Conservation (phyloP, 2,888 invertebrate species). For the Xestia sexstrigata region DNA sequence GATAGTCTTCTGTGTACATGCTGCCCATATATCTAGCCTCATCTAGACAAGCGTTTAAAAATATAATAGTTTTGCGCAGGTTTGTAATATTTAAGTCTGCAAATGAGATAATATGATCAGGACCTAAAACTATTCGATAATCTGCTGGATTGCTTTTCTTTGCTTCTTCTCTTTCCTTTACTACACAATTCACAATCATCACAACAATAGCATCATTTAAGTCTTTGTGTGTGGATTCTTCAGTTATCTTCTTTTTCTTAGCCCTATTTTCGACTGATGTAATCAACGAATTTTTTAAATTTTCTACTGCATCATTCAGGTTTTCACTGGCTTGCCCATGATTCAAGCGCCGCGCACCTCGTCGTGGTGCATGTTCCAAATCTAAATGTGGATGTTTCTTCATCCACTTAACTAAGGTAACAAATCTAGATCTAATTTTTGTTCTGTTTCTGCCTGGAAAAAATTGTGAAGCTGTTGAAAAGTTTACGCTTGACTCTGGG, state of each 20-base stretch:
- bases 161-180: constrained; percentile 61
- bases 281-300: constrained; percentile 80
- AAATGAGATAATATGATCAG: constrained; percentile 24
- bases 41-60: constrained; percentile 77
- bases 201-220: constrained; percentile 81
- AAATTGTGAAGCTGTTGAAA: constrained; percentile 85
- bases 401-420: constrained; percentile 89
- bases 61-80: constrained; percentile 76
- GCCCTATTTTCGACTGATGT: constrained; percentile 71
- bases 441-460: constrained; percentile 90
- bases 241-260: constrained; percentile 71
- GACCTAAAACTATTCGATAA: constrained; percentile 33
- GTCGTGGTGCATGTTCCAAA: constrained; percentile 82
- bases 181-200: constrained; percentile 73
- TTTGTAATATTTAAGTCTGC: constrained; percentile 72
- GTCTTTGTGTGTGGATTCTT: constrained; percentile 72
- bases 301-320: constrained; percentile 80
- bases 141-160: constrained; percentile 55
- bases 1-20: constrained; percentile 67
- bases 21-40: constrained; percentile 71
- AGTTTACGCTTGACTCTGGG: constrained; percentile 82
- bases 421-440: constrained; percentile 91
- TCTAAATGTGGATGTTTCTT: constrained; percentile 84
- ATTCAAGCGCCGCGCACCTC: constrained; percentile 76
- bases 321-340: constrained; percentile 76